Base-by-base conservation (phyloP, 1,140 invertebrate species). In the Euborellia annulipes region DNA sequence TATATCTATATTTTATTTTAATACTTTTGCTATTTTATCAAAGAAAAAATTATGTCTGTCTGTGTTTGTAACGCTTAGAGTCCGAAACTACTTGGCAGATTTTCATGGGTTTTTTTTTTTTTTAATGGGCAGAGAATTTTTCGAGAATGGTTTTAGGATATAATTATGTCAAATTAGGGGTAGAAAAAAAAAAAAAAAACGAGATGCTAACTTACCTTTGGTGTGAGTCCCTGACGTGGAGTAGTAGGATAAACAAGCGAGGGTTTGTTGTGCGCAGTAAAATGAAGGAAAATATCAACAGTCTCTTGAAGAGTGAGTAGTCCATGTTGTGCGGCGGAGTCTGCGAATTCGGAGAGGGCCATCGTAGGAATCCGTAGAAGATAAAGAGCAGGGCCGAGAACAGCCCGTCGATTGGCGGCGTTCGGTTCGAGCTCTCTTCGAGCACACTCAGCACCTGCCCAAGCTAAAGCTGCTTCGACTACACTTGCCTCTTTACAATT, bases 401-500 rank as follows among this genome's bases (percentile, higher is more conserved):
- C 75, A 23, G 70, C 67, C 46, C 83, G 67, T 21, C 19, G 19
- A 16, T 48, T 48, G n/a, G 37, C 32, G 14, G 61, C 46, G 3
- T 78, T 82, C 0, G 75, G 69, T 46, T 88, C 83, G 21, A 89
- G 68, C 48, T 86, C 84, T 62, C 79, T 73, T 42, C 87, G 69
- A 22, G 70, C 57, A 61, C 87, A 91, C 65, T 91, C 87, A 4
- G 85, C 84, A 22, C 75, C 71, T 0, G 89, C 86, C 88, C 89
- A 92, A 55, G 79, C 78, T 23, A 91, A 64, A n/a, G 86, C 85
- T 32, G 86, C 86, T 60, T 89, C 82, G 66, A 90, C 86, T 36
- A 93, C 64, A 60, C 84, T 78, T 53, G 85, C 85, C 69, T 91
- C 87, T 62, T 88, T 87, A 62, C 85, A 90, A 62, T 90, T 91